These are phyloP conservation scores for Suricata suricatta DNA, from an alignment of 2,113 vertebrate genomes.

Conservation along the genomic window DNA sequence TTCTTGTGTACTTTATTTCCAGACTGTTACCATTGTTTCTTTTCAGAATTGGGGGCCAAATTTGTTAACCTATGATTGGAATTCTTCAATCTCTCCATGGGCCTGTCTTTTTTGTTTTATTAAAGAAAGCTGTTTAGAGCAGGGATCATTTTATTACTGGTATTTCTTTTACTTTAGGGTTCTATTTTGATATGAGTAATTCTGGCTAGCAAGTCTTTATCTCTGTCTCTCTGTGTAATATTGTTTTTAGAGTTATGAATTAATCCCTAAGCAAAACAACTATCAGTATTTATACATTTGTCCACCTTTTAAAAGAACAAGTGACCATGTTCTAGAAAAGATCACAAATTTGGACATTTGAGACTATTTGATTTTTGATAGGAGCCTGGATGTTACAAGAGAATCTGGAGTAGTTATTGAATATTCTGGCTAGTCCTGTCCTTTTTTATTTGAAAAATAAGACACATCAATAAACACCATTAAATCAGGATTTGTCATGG, in stretches of 20 bases:
- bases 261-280: not conserved
- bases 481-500: not conserved
- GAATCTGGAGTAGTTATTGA: not conserved
- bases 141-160: not conserved
- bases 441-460: not conserved
- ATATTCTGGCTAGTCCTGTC: not conserved
- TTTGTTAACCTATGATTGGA: not conserved
- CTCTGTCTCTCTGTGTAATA: not conserved
- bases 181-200: not conserved
- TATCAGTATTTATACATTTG: not conserved
- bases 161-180: not conserved
- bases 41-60: not conserved
- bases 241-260: not conserved
- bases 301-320: not conserved
- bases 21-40: not conserved
- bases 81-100: not conserved
- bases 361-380: not conserved
- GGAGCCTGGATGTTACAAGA: not conserved
- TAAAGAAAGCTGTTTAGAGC: not conserved
- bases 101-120: not conserved
- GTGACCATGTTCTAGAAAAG: not conserved
- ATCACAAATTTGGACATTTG: not conserved
- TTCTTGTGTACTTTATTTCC: not conserved
- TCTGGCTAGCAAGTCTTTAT: not conserved
- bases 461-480: not conserved